Evolutionary conservation across 30 jellyfish, hydroid and myxozoan genomes (phyloP), one percentile per base, ranked within the genome.

Genomic region (Mastigias papua): DNA sequence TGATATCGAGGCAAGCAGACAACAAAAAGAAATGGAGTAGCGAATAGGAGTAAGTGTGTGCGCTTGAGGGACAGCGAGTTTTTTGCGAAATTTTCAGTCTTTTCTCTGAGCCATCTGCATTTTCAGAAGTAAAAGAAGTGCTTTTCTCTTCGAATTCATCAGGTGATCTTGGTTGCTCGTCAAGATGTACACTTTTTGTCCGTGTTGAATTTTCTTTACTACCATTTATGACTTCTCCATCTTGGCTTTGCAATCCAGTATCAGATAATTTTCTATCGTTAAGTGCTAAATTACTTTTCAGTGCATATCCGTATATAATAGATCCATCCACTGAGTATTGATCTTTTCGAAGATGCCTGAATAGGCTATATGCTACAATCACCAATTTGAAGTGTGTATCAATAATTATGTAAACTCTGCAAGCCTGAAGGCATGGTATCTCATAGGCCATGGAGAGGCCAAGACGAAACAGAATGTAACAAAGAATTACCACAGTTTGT

Each of bases 1-100:
- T 80, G 27, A 48, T 28, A 23, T 80, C 90, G 61, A 80, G 90
- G 62, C 90, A 58, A n/a, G 90, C 63, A 19, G 68, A 37, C 57
- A 80, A 54, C 34, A 80, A 66, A 16, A 60, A 26, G 28, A 61
- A 48, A 34, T 80, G 90, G 15, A 80, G 58, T 61, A 80, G 23
- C 22, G 90, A 58, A 63, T 58, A 35, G 72, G 90, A 80, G 78
- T 63, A 61, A 1, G 81, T 19, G 5, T 31, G 51, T 21, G 34
- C 48, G 20, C 73, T 80, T 80, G 80, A 1, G 80, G 81, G 23
- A 27, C 86, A 50, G 11, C 74, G 0, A 30, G 48, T 57, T 19
- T 26, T 21, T 6, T 48, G 27, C 58, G 30, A 27, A 25, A 16
- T 27, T 21, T 75, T 19, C 74, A 75, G 58, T 58, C 22, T 33